These are phyloP conservation scores for Lacerta bilineata DNA, from an alignment of 2,797 vertebrate genomes.

Conservation along the genomic window DNA sequence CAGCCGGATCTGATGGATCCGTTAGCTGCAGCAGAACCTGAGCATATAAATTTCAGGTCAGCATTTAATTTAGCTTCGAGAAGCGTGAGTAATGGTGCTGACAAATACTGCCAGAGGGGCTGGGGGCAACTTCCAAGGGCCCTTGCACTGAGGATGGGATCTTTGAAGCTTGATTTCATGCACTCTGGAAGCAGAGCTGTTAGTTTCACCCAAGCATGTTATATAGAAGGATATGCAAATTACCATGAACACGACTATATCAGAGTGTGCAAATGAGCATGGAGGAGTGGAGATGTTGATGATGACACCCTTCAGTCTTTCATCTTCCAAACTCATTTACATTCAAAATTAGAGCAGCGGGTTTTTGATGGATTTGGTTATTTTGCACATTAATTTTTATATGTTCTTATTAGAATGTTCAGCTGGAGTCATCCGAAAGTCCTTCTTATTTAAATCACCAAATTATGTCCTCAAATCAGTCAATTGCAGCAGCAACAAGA, in stretches of 20 bases:
- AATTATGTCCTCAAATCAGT: conserved; percentile 20
- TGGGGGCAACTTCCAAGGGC: not conserved
- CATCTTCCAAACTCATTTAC: conserved; percentile 43
- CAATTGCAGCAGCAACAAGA: not conserved
- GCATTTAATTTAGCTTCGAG: not conserved
- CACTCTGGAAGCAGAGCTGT: conserved; percentile 15
- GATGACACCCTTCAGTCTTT: conserved; percentile 29
- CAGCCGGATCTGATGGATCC: not conserved
- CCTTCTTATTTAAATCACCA: conserved; percentile 20
- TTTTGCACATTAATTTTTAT: conserved; percentile 31
- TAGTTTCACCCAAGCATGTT: conserved; percentile 21
- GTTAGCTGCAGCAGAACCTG: not conserved
- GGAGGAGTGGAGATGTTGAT: conserved; percentile 28
- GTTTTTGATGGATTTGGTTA: conserved; percentile 23
- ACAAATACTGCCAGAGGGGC: not conserved
- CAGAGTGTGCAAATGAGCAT: conserved; percentile 37
- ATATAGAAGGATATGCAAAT: conserved; percentile 41
- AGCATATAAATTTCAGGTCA: conserved; percentile 10
- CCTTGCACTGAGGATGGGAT: not conserved
- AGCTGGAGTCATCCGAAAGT: not conserved
- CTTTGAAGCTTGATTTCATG: conserved; percentile 26
- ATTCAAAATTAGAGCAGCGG: conserved; percentile 30
- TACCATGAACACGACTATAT: conserved; percentile 38
- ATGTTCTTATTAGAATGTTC: conserved; percentile 34
- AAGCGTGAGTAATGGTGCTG: not conserved